Base-by-base conservation (phyloP, 2,797 vertebrate species). In the Toxotes lorentzi region DNA sequence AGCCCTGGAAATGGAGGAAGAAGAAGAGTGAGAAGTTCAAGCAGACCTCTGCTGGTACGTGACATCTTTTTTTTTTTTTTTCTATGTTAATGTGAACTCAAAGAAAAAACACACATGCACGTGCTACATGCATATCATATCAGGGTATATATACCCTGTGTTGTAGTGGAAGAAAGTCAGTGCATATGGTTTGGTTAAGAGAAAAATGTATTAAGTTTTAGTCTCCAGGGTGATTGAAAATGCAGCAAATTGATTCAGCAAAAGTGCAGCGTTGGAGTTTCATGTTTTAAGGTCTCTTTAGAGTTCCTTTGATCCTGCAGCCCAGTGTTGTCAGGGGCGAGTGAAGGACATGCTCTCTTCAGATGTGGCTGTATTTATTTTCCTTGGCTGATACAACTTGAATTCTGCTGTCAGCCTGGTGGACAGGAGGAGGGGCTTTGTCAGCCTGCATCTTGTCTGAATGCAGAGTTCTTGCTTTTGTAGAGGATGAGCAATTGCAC, bases 1-100 rank as follows among this genome's bases (percentile, higher is more conserved):
- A 99, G 87, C 98, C 98, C 41, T 99, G 98, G 98, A 99, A 99
- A 83, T 99, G 98, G 98, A 97, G 98, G 92, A 99, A 99, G 97
- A 99, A 98, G 96, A 99, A 99, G 96, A 99, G 98, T 0, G 98
- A 99, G 84, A 99, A 97, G 93, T 99, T 99, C 90, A 99, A 98
- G 87, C 98, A 99, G 90, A 98, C 98, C 4, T 99, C 98, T 47
- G 97, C 97, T 91, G 98, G 98, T 99, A 96, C 63, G 32, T 51
- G 4, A 21, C 23, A 11, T 27, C 17, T 40, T 38, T 43, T 43
- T 19, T 8, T 14, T 40, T 3, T 41, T 62, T 34, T 16, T 38
- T 17, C 45, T 41, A 14, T 83, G 40, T 62, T 34, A 12, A 61
- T 70, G 7, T 16, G 7, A 71, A n/a, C n/a, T n/a, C n/a, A n/a